A percentile compares a stretch with the other conserved stretches of the same genome.
Conservation (phyloP, 2,113 vertebrate species). For the Melierax canorus region DNA sequence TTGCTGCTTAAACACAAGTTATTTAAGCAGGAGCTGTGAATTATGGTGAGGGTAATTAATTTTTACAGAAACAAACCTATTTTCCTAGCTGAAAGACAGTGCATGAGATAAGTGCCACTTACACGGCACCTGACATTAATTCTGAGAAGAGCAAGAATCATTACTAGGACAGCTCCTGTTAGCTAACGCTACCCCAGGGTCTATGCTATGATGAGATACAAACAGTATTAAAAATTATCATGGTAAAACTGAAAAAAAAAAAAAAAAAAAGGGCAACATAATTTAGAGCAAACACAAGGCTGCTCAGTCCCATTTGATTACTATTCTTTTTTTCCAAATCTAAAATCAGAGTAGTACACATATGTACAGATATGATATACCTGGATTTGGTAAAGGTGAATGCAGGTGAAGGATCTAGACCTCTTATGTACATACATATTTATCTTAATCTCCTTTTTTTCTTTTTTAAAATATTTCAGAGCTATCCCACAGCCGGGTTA, state of each 20-base stretch:
- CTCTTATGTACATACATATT: background rate
- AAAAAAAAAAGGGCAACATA: background rate
- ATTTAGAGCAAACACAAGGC: background rate
- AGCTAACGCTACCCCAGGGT: background rate
- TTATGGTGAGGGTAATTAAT: background rate
- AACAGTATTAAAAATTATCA: background rate
- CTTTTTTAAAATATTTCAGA: background rate
- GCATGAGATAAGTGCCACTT: background rate
- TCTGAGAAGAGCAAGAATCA: background rate
- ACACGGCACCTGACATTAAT: background rate
- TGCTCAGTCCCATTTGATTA: background rate
- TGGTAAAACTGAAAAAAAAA: background rate
- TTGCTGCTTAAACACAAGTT: background rate
- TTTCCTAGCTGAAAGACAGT: background rate
- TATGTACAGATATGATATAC: background rate
- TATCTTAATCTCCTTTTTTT: background rate
- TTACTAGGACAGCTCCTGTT: background rate
- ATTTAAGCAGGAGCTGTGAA: background rate
- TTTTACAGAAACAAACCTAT: background rate
- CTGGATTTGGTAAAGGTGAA: background rate
- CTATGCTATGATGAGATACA: background rate
- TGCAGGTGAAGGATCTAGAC: background rate
- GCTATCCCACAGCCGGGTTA: background rate
- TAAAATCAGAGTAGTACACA: background rate
- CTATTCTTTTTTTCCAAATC: background rate